phyloP scores from a whole-genome alignment of 2,797 vertebrate species.

The Myotis planiceps region DNA sequence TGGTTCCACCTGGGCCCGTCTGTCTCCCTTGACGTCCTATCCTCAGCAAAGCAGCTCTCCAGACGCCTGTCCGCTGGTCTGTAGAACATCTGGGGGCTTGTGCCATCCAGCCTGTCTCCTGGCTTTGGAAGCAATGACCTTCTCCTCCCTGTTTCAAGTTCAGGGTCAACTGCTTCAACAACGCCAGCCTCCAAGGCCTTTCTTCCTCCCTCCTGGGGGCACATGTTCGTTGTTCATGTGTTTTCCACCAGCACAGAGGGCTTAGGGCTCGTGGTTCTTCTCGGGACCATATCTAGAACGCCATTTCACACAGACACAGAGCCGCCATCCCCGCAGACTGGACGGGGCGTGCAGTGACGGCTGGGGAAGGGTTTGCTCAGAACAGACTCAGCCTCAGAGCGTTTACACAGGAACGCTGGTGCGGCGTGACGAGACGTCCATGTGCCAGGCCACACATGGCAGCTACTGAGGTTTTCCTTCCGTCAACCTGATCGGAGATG shows the following conservation, averaged over 20 bases:
- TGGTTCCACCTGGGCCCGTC: accelerated
- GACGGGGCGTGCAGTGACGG: accelerated
- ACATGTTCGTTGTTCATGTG: background rate
- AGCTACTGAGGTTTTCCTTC: background rate
- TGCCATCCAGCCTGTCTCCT: background rate
- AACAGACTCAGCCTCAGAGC: accelerated
- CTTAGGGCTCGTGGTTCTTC: background rate
- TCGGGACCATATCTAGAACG: background rate
- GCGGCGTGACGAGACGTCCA: accelerated
- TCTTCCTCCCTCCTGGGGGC: background rate
- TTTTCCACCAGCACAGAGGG: background rate
- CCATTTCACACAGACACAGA: background rate
- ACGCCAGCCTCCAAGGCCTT: background rate
- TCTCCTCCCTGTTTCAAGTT: background rate
- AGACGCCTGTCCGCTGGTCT: accelerated
- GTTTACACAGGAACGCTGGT: accelerated
- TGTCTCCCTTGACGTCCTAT: background rate
- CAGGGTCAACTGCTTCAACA: background rate
- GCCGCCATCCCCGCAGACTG: accelerated
- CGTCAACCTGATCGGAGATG: background rate
- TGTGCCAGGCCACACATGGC: accelerated
- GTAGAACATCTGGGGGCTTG: background rate
- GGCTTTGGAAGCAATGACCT: background rate
- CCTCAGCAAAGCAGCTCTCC: background rate
- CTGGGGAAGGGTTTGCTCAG: background rate